Conservation (phyloP, 1,140 invertebrate genomes). For the Drosophila parabipectinata region DNA sequence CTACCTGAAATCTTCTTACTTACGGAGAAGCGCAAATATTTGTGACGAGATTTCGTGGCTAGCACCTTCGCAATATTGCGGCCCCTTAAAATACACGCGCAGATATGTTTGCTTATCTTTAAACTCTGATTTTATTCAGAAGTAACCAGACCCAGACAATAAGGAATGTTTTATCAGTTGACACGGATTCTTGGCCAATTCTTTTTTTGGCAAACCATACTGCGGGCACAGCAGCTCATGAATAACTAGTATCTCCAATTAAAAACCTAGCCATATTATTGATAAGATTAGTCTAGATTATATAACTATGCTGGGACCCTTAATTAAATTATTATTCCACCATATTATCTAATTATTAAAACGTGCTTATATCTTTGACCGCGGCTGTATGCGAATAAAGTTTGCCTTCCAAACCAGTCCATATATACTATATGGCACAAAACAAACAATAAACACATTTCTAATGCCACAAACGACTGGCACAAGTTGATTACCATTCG, state of each 20-base stretch:
- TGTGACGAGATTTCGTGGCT: constrained; percentile 26
- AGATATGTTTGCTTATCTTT: constrained; percentile 42
- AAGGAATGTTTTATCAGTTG: constrained; percentile 40
- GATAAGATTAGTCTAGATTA: background rate
- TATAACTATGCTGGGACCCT: no score
- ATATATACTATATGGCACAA: constrained; percentile 44
- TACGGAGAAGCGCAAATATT: constrained; percentile 45
- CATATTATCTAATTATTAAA: background rate
- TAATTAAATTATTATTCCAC: no score
- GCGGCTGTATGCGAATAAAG: constrained; percentile 8
- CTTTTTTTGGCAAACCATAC: constrained; percentile 26
- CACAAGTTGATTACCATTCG: constrained; percentile 49
- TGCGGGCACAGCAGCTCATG: background rate
- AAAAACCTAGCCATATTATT: background rate
- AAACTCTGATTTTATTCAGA: constrained; percentile 32
- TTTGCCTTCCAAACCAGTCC: constrained; percentile 34
- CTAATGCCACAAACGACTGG: constrained; percentile 43
- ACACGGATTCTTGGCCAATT: constrained; percentile 30
- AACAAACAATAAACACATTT: constrained; percentile 55
- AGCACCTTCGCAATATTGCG: constrained; percentile 31
- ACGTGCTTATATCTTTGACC: background rate
- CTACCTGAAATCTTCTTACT: constrained; percentile 19
- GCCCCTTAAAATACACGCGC: constrained; percentile 13
- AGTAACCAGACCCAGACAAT: constrained; percentile 47
- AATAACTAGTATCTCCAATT: no score